phyloP scores from a whole-genome alignment of 2,888 invertebrate species.

The Drosophila atripex region DNA sequence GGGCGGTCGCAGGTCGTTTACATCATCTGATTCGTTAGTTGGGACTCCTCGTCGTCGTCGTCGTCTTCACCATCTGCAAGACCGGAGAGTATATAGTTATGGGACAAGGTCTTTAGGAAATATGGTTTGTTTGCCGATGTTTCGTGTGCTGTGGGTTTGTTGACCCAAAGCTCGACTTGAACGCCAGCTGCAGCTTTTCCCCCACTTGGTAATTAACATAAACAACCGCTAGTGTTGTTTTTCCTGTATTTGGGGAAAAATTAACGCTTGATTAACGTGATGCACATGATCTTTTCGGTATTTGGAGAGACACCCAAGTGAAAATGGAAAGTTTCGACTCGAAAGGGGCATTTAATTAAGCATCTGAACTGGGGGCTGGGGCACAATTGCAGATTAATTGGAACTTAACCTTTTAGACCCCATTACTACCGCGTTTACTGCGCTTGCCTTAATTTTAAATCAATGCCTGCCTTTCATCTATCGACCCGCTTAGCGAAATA shows the following conservation, averaged over 20 bases:
- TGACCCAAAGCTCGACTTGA: conserved; percentile 43
- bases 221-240: conserved; percentile 59
- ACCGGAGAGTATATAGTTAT: conserved; percentile 52
- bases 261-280: conserved; percentile 64
- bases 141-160: conserved; percentile 64
- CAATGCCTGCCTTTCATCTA: conserved; percentile 26
- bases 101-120: conserved; percentile 17
- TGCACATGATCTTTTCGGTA: conserved; percentile 48
- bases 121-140: conserved; percentile 12
- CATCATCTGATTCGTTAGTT: conserved; percentile 54
- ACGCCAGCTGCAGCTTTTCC: conserved; percentile 26
- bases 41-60: conserved; percentile 12
- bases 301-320: conserved; percentile 35
- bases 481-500: conserved; percentile 25
- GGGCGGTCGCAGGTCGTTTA: conserved; percentile 52
- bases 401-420: neutral
- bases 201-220: conserved; percentile 62
- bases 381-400: neutral
- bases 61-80: conserved; percentile 52
- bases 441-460: conserved; percentile 16
- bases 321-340: conserved; percentile 60
- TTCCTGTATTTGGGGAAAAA: conserved; percentile 46
- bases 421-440: neutral
- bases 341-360: conserved; percentile 10
- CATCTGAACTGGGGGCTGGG: neutral